Evolutionary conservation across 2,888 invertebrate genomes (phyloP), one percentile per base, ranked within the genome.

Genomic region (Polydrusus tereticollis): DNA sequence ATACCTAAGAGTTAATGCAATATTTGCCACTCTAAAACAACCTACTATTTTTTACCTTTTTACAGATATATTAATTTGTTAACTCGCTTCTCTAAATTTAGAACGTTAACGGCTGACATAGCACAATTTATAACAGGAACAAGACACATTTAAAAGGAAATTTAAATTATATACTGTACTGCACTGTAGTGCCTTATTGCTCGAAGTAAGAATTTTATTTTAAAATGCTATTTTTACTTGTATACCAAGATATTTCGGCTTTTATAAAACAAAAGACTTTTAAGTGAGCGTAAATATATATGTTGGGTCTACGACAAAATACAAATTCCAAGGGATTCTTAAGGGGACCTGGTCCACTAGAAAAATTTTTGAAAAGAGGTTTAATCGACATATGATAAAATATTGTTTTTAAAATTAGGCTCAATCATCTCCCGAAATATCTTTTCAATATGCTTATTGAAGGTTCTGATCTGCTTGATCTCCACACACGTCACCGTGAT

Each of bases 101-200:
- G n/a, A 41, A 21, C 7, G 4, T 14, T 38, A 59, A 59, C 41
- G 41, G 59, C 41, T 41, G 41, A 59, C 59, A 21, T n/a, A 33
- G 38, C 38, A 38, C n/a, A 38, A 41, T 59, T 41, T 41, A 36
- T 52, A 52, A 52, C 52, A 50, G 23, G 4, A 52, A 52, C 52
- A 29, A 8, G 2, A 52, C 26, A 29, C 16, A 29, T 52, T 47
- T 12, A 47, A 47, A 47, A 47, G 47, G n/a, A 23, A 47, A 47
- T 47, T 47, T 47, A 21, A 47, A 47, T n/a, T 47, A 47, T 47
- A 23, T 47, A 47, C 4, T 21, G n/a, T n/a, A n/a, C n/a, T n/a
- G n/a, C 21, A 7, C n/a, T 47, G 7, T 47, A 23, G 47, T 23
- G 12, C 47, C 23, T 47, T 47, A 47, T 47, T 10, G 47, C 21